These are phyloP conservation scores for human (Homo sapiens) DNA, from an alignment of 2,113 vertebrate species.

Conservation along the genomic window GRCh38 chr15:90594001-90594500, in stretches of 20 bases:
- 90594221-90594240: background rate
- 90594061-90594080: slow-evolving; percentile 30
- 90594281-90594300: background rate
- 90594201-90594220: slow-evolving; percentile 35
- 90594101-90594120: background rate
- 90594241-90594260: slow-evolving; percentile 1
- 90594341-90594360: background rate
- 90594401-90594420: background rate
- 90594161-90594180: slow-evolving; percentile 11
- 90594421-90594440: background rate
- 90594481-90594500: background rate
- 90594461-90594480: too few species aligned
- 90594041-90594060: background rate
- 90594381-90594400: background rate
- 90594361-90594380: background rate
- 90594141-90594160: background rate
- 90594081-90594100: background rate
- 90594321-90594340: background rate
- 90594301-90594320: background rate
- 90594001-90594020: background rate
- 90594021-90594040: background rate
- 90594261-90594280: background rate
- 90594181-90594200: background rate
- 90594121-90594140: background rate
- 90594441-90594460: background rate